A percentile compares a stretch with the other conserved stretches of the same genome.
Conservation (phyloP, 1,140 invertebrate species). For the Drosophila sechellia region DNA sequence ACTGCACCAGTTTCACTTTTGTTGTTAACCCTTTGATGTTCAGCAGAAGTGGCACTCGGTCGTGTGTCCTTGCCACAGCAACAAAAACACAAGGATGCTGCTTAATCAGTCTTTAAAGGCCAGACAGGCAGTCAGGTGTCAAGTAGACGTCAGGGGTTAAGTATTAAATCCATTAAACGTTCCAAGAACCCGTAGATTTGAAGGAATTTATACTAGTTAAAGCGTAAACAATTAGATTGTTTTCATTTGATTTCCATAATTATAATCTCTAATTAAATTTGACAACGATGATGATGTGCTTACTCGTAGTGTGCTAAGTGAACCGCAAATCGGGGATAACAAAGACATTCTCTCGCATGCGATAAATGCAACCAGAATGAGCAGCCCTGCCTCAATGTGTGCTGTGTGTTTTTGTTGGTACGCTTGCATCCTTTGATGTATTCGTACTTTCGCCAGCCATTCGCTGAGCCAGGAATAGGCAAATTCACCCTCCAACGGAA, state of each 20-base stretch:
- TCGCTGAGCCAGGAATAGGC: conserved; percentile 50
- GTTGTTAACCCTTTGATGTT: conserved; percentile 78
- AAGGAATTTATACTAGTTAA: neutral
- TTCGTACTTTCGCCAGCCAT: conserved; percentile 75
- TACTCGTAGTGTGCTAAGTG: conserved; percentile 44
- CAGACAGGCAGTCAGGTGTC: conserved; percentile 42
- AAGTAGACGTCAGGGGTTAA: conserved; percentile 21
- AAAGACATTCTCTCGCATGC: conserved; percentile 55
- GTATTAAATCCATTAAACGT: conserved; percentile 51
- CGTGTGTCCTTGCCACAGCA: conserved; percentile 60
- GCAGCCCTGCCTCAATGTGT: conserved; percentile 72
- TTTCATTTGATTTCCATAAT: too few species aligned
- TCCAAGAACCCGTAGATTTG: neutral
- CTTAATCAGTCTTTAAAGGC: conserved; percentile 63
- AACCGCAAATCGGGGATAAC: conserved; percentile 4
- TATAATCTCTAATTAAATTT: too few species aligned
- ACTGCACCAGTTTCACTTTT: conserved; percentile 67
- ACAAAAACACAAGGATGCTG: conserved; percentile 34
- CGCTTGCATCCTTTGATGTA: conserved; percentile 70
- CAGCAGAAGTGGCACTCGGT: conserved; percentile 71
- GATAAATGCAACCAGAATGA: conserved; percentile 54
- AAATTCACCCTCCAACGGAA: conserved; percentile 50
- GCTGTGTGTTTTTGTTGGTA: conserved; percentile 29
- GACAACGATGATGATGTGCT: neutral
- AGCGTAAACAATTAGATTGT: neutral